phyloP scores from a whole-genome alignment of 2,797 vertebrate genomes.

The Perdix hodgsoniae region DNA sequence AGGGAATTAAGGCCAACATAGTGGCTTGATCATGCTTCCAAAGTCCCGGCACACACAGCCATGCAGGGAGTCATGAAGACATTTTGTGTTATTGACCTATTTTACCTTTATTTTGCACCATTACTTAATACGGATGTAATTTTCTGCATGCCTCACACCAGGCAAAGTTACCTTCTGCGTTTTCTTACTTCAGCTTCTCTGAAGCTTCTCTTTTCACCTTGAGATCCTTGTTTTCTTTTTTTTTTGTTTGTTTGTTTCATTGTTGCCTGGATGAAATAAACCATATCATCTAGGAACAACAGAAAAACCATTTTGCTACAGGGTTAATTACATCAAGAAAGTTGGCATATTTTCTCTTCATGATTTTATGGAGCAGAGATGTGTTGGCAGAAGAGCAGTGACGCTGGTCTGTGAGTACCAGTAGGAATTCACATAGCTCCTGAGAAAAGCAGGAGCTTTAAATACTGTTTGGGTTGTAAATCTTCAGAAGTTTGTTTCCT shows the following conservation, averaged over 20 bases:
- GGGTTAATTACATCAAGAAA: not conserved
- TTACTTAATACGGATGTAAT: not conserved
- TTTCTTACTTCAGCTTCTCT: not conserved
- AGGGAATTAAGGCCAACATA: not conserved
- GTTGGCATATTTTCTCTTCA: not conserved
- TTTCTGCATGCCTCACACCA: not conserved
- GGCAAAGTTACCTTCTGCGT: not conserved
- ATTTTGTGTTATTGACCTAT: not conserved
- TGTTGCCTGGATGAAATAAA: not conserved
- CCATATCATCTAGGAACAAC: not conserved
- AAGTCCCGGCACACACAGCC: not conserved
- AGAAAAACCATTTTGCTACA: rapidly evolving
- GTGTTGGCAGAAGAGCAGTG: not conserved
- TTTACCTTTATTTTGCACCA: not conserved
- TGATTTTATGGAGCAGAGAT: not conserved
- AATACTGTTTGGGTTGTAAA: not conserved
- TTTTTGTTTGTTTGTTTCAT: not conserved
- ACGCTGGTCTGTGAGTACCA: not conserved
- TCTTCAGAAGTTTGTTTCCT: constrained; percentile 24
- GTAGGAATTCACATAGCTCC: not conserved
- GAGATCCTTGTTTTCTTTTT: not conserved
- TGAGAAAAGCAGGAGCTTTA: not conserved
- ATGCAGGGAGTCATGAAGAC: not conserved
- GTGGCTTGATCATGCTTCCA: not conserved
- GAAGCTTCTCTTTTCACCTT: not conserved